Percentiles rank a stretch among this genome's conserved stretches.
phyloP scores from a whole-genome alignment of 2,113 vertebrate species.

The Phocoena sinus region DNA sequence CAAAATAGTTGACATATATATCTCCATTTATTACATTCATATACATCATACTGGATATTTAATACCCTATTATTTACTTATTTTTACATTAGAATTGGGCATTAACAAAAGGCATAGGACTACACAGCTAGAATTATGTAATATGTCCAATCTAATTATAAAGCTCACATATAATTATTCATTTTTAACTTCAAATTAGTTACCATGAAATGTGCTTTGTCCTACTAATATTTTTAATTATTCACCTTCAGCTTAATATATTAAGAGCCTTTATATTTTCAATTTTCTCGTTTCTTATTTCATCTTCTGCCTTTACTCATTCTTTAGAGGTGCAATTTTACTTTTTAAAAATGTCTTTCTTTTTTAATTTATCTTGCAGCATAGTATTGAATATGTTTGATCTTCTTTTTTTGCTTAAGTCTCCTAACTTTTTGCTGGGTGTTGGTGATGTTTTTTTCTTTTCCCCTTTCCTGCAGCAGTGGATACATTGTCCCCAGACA shows the following conservation, averaged over 20 bases:
- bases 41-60: background rate
- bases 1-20: background rate
- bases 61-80: background rate
- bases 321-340: background rate
- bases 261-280: background rate
- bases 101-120: slow-evolving; percentile 29
- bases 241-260: background rate
- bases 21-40: background rate
- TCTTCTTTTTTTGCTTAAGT: background rate
- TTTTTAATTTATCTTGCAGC: background rate
- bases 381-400: background rate
- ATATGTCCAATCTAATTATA: background rate
- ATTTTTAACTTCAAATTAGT: background rate
- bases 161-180: background rate
- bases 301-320: background rate
- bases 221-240: background rate
- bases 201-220: background rate
- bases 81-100: background rate
- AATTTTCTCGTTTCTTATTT: background rate
- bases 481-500: background rate
- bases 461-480: background rate
- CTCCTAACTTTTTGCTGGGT: background rate
- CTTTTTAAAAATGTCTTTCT: background rate
- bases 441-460: background rate
- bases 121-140: background rate